phyloP scores from a whole-genome alignment of 2,113 vertebrate species.

The Hoplias malabaricus region DNA sequence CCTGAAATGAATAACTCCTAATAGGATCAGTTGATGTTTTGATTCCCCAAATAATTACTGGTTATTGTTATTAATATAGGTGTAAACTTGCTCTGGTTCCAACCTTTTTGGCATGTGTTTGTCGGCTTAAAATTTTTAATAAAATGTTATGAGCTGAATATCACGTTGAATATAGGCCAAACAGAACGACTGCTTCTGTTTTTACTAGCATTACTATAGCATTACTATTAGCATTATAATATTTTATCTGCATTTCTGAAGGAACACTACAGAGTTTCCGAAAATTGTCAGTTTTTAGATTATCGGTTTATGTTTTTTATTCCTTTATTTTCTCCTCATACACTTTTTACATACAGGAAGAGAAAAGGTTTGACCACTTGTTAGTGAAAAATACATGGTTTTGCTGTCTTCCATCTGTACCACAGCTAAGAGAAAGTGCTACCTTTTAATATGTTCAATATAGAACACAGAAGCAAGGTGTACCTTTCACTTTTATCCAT shows the following conservation, averaged over 20 bases:
- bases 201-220: no score
- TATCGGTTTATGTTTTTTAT: not conserved
- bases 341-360: not conserved
- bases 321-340: not conserved
- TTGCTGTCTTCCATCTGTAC: not conserved
- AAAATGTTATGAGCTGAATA: no score
- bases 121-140: no score
- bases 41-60: no score
- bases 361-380: not conserved
- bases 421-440: not conserved
- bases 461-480: not conserved
- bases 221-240: no score
- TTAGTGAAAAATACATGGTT: not conserved
- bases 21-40: no score
- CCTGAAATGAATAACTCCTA: no score
- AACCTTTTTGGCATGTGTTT: no score
- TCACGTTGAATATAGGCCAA: no score
- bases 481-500: slow-evolving; percentile 7
- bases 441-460: not conserved
- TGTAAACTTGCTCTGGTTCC: no score
- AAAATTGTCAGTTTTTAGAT: not conserved
- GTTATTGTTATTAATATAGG: no score
- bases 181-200: no score
- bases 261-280: not conserved
- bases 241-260: not conserved